Conservation (phyloP, 2,113 vertebrate genomes). For the Dascyllus trimaculatus region DNA sequence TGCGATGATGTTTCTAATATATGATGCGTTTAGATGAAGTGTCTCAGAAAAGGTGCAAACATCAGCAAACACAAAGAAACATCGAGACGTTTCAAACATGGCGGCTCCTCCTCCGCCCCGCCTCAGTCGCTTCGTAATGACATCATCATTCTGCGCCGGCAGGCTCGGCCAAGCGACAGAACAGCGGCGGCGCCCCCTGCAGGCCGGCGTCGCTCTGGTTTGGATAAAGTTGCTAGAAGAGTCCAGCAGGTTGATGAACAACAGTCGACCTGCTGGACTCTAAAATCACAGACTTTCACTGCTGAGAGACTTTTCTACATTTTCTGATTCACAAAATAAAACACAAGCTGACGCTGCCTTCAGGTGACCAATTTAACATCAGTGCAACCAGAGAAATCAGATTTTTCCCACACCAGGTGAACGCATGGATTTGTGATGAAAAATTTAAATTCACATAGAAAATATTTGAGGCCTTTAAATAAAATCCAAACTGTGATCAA, state of each 20-base stretch:
- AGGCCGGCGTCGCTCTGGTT: neutral
- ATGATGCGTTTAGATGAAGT: conserved; percentile 71
- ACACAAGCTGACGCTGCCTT: neutral
- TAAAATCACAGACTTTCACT: neutral
- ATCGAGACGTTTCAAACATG: conserved; percentile 37
- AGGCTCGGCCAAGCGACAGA: no score
- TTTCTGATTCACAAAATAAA: neutral
- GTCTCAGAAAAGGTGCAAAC: conserved; percentile 79
- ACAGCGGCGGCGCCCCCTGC: conserved; percentile 9
- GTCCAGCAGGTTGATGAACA: no score
- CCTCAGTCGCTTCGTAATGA: conserved; percentile 39
- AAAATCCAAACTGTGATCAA: no score
- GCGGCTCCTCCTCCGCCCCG: conserved; percentile 17
- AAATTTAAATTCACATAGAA: no score
- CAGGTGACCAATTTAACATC: conserved; percentile 2
- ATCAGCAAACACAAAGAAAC: conserved; percentile 76
- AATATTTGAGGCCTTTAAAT: no score
- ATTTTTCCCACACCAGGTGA: neutral
- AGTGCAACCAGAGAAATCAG: neutral
- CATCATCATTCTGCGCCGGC: conserved; percentile 38
- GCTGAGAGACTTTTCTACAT: neutral
- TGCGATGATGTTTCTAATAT: conserved; percentile 72
- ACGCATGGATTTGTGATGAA: neutral
- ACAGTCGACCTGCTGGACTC: no score
- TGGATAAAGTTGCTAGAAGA: no score